phyloP scores from a whole-genome alignment of 2,113 vertebrate genomes.

The Phylloscopus trochiloides region DNA sequence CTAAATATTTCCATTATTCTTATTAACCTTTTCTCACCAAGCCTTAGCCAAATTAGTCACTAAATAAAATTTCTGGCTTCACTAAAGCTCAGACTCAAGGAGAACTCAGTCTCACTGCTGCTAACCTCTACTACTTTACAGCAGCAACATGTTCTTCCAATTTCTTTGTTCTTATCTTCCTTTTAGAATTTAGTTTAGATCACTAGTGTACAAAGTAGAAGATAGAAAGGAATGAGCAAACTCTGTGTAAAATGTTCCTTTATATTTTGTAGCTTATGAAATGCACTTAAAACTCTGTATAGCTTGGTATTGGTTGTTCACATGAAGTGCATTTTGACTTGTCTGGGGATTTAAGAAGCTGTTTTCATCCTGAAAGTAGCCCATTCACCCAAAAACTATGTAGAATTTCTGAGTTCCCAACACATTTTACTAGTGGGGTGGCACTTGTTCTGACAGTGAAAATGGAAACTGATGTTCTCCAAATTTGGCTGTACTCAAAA shows the following conservation, averaged over 20 bases:
- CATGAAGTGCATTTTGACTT: not conserved
- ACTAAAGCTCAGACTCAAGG: not conserved
- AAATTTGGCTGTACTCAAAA: not conserved
- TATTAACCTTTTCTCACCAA: not conserved
- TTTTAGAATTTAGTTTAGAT: not conserved
- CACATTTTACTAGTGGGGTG: not conserved
- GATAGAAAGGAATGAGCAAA: not conserved
- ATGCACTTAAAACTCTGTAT: not conserved
- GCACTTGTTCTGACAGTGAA: not conserved
- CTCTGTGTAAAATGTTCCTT: not conserved
- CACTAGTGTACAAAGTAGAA: not conserved
- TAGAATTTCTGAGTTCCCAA: not conserved
- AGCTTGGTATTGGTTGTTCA: not conserved
- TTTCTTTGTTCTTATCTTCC: not conserved
- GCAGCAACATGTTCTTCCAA: not conserved
- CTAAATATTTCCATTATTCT: not conserved
- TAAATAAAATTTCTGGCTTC: not conserved
- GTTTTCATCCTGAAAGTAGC: not conserved
- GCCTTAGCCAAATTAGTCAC: not conserved
- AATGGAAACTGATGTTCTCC: not conserved
- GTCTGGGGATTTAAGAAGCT: not conserved
- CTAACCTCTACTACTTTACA: not conserved
- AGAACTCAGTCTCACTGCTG: not conserved
- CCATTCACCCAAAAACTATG: not conserved
- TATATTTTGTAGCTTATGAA: not conserved